Conservation (phyloP, 1,140 invertebrate species). For the Hylaeus anthracinus region DNA sequence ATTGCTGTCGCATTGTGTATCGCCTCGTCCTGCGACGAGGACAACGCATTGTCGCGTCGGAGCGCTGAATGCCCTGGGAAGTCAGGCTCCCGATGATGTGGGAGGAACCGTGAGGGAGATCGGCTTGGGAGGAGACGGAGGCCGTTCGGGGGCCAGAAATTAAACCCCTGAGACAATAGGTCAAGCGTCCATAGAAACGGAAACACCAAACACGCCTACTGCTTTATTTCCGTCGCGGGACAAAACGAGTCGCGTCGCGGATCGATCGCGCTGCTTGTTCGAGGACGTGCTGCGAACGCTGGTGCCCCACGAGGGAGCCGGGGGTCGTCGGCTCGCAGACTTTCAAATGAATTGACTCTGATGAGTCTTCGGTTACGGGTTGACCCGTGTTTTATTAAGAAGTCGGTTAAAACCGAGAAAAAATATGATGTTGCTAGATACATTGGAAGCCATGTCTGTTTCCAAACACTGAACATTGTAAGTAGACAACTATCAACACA, state of each 20-base stretch:
- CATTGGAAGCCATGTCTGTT: no score
- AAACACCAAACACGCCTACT: constrained; percentile 78
- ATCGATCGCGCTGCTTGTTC: constrained; percentile 20
- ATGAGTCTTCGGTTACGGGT: no score
- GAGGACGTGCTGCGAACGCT: no score
- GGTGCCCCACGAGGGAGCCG: no score
- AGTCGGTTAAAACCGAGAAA: no score
- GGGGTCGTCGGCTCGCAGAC: no score
- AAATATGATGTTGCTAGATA: no score
- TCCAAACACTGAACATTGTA: no score
- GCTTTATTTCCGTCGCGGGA: constrained; percentile 56
- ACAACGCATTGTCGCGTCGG: constrained; percentile 72
- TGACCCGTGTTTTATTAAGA: no score
- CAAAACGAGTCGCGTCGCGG: constrained; percentile 1
- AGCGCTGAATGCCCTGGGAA: constrained; percentile 68
- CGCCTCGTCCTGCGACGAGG: constrained; percentile 67
- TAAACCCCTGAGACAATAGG: constrained; percentile 80
- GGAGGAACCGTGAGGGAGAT: constrained; percentile 50
- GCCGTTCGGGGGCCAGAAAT: constrained; percentile 72
- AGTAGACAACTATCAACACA: no score
- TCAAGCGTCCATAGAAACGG: constrained; percentile 79
- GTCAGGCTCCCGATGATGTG: constrained; percentile 66
- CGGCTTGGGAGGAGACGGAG: background rate
- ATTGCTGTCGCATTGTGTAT: constrained; percentile 80
- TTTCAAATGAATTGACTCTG: no score